Evolutionary conservation across 1,140 invertebrate species (phyloP).

Genomic region (Drosophila repleta): DNA sequence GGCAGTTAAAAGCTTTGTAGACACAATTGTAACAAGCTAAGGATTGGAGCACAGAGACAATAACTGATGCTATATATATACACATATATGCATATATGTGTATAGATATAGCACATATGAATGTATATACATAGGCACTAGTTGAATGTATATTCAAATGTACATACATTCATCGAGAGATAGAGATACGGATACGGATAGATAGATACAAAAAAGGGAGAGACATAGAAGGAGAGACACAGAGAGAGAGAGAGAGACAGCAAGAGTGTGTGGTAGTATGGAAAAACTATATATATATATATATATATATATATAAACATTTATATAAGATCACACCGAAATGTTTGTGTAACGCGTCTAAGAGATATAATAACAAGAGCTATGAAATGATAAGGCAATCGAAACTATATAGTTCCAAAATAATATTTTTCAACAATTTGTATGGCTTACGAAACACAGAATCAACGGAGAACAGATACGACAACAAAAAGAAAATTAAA

Average conservation of each 20-base stretch:
- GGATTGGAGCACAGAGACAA: constrained; percentile 31
- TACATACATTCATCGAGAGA: constrained; percentile 19
- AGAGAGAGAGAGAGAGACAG: constrained; percentile 10
- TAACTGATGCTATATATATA: constrained; percentile 15
- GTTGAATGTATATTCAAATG: constrained; percentile 21
- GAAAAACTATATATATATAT: constrained; percentile 47
- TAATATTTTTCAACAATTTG: too few species aligned
- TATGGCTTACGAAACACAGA: too few species aligned
- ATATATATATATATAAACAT: neutral
- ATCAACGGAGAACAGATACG: too few species aligned
- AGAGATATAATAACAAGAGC: constrained; percentile 9
- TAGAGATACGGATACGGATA: constrained; percentile 26
- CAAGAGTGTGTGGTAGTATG: constrained; percentile 48
- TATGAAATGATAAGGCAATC: constrained; percentile 28
- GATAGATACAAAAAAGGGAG: constrained; percentile 39
- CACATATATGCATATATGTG: constrained; percentile 24
- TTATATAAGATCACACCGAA: constrained; percentile 34
- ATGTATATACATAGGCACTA: constrained; percentile 6
- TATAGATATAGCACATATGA: constrained; percentile 33
- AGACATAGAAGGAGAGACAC: neutral
- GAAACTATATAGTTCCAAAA: neutral
- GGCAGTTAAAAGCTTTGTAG: constrained; percentile 23
- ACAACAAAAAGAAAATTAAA: constrained; percentile 11
- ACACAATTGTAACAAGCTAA: constrained; percentile 27
- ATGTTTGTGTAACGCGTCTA: constrained; percentile 49